A percentile compares a stretch with the other conserved stretches of the same genome.
Conservation (phyloP, 2,113 vertebrate genomes). For the Esox niger region DNA sequence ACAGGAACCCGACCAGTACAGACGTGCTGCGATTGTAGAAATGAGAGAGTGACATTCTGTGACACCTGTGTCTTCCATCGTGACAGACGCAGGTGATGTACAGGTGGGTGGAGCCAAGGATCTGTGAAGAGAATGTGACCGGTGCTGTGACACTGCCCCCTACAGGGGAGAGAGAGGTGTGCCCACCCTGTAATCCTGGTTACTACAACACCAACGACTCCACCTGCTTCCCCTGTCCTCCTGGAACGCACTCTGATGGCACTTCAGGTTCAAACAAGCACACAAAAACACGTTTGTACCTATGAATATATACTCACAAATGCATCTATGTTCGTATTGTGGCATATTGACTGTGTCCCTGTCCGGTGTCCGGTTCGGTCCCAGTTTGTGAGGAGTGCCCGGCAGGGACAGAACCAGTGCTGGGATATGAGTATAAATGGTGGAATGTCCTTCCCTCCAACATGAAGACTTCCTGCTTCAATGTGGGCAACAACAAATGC, state of each 20-base stretch:
- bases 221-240: constrained; percentile 85
- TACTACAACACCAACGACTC: constrained; percentile 91
- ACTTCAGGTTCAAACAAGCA: constrained; percentile 72
- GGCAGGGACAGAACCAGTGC: constrained; percentile 88
- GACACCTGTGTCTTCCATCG: not conserved
- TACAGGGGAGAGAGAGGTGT: constrained; percentile 84
- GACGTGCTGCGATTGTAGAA: not conserved
- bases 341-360: constrained; percentile 5
- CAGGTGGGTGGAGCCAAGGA: constrained; percentile 94
- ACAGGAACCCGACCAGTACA: constrained; percentile 32
- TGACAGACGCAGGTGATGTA: constrained; percentile 88
- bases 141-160: constrained; percentile 80
- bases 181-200: constrained; percentile 95
- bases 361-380: constrained; percentile 18
- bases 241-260: constrained; percentile 87
- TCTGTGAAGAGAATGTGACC: constrained; percentile 84
- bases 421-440: constrained; percentile 96
- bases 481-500: constrained; percentile 93
- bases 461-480: constrained; percentile 98
- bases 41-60: not conserved
- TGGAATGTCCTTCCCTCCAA: constrained; percentile 92
- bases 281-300: too few relatives aligned
- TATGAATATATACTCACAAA: not conserved
- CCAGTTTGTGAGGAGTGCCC: constrained; percentile 86
- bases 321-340: not conserved